Conservation (phyloP, 2,797 vertebrate genomes). For the Premnoplex brunnescens region DNA sequence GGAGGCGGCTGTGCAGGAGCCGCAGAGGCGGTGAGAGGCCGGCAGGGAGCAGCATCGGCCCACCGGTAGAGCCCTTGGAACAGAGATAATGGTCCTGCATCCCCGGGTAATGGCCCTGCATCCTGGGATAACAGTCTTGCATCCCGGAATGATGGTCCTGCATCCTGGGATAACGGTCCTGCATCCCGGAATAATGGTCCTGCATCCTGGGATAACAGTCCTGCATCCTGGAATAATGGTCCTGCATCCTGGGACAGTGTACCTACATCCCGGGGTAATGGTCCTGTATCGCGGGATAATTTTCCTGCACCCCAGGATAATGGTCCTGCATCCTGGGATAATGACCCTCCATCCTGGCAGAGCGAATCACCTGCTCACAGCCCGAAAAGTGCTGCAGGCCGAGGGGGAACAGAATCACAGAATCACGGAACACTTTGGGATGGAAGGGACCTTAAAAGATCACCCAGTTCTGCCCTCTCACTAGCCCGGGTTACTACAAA, state of each 20-base stretch:
- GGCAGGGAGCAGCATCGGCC: conserved; percentile 53
- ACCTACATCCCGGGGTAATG: neutral
- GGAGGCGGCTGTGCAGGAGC: neutral
- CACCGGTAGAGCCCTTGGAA: neutral
- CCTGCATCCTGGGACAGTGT: accelerated
- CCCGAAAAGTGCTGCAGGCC: neutral
- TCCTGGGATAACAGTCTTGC: too few species aligned
- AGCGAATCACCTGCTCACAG: accelerated
- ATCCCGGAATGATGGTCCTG: too few species aligned
- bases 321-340: neutral
- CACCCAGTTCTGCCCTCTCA: accelerated
- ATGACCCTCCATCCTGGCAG: neutral
- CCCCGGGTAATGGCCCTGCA: neutral
- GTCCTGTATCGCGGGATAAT: too few species aligned
- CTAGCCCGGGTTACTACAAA: accelerated
- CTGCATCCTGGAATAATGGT: neutral
- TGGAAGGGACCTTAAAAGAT: neutral
- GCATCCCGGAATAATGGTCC: too few species aligned
- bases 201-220: neutral
- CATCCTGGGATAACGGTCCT: too few species aligned
- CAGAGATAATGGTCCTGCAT: neutral
- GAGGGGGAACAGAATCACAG: neutral
- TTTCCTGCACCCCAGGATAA: neutral
- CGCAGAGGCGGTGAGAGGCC: neutral
- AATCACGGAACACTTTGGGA: neutral